phyloP scores from a whole-genome alignment of 2,797 vertebrate species.

The Pachyuromys duprasi region DNA sequence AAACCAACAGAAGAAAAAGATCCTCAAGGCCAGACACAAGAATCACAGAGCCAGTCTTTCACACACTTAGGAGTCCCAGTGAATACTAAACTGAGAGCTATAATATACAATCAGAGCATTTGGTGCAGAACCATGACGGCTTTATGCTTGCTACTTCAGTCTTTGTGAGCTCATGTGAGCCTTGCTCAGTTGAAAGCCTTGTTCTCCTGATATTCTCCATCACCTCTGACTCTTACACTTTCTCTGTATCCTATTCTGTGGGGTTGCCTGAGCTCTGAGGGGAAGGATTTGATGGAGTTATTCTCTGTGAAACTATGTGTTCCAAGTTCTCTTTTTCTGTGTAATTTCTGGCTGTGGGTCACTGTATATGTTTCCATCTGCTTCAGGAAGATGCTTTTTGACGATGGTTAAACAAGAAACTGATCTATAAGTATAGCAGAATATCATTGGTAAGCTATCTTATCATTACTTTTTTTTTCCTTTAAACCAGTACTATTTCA shows the following conservation, averaged over 20 bases:
- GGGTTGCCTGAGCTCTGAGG: neutral
- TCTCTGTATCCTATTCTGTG: neutral
- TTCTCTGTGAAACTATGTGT: neutral
- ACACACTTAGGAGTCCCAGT: too few relatives aligned
- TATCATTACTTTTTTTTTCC: neutral
- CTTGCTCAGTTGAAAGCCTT: too few relatives aligned
- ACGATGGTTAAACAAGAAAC: neutral
- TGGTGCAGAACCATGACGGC: fast-evolving
- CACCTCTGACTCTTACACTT: neutral
- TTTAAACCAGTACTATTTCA: neutral
- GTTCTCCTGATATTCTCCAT: neutral
- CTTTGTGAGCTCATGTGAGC: neutral
- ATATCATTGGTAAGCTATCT: neutral
- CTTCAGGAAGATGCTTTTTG: neutral
- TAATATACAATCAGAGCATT: too few relatives aligned
- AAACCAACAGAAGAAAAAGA: neutral
- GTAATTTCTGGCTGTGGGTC: neutral
- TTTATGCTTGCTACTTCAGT: too few relatives aligned
- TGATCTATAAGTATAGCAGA: neutral
- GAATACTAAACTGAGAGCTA: neutral
- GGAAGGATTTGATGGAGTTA: neutral
- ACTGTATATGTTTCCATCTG: neutral
- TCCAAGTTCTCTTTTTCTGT: neutral
- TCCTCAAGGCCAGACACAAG: neutral
- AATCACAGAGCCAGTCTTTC: neutral